Evolutionary conservation across 2,797 vertebrate species (phyloP).

Genomic region (Tarsius wallacei): DNA sequence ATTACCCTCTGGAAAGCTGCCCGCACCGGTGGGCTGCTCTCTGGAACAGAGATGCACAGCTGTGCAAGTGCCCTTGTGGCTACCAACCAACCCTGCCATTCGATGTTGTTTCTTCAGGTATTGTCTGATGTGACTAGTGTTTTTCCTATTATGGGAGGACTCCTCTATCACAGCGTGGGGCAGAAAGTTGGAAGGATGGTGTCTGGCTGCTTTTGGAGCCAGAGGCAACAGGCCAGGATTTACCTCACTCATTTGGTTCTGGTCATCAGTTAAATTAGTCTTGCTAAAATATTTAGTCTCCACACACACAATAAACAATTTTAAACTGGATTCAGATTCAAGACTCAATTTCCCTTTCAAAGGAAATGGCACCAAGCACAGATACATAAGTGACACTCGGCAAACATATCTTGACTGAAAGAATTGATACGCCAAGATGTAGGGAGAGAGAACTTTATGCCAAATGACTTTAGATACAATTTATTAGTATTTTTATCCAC

Average conservation of each 20-base stretch:
- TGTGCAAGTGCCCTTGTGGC: too few species aligned
- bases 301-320: slow-evolving; percentile 18
- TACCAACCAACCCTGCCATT: not conserved
- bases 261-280: not conserved
- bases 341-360: not conserved
- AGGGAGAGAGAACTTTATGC: not conserved
- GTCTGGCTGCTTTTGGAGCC: slow-evolving; percentile 19
- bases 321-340: not conserved
- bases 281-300: slow-evolving; percentile 53
- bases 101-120: not conserved
- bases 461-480: not conserved
- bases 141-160: not conserved
- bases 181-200: not conserved
- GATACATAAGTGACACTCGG: not conserved
- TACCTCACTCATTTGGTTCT: slow-evolving; percentile 30
- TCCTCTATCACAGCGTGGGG: not conserved
- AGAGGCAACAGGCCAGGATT: slow-evolving; percentile 48
- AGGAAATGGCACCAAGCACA: not conserved
- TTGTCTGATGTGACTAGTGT: not conserved
- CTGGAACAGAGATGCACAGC: not conserved
- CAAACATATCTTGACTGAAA: slow-evolving; percentile 24
- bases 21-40: not conserved
- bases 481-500: not conserved
- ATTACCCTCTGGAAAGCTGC: not conserved
- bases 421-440: not conserved